Base-by-base conservation (phyloP, 2,797 vertebrate species). In the Brotula barbata region DNA sequence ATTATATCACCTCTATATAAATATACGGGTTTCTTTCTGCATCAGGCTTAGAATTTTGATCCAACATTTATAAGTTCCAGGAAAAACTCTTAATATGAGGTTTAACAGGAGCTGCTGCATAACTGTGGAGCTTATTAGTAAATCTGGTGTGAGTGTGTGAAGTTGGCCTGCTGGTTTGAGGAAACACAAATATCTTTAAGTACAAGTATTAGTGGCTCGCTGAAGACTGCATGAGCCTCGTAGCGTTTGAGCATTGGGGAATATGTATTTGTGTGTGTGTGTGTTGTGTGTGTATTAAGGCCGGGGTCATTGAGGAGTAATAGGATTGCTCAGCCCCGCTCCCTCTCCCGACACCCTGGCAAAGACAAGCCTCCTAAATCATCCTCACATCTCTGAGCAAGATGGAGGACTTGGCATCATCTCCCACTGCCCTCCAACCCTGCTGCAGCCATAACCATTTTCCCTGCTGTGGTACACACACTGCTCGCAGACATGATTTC, bases 311-410 rank as follows among this genome's bases (percentile, higher is more conserved):
- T 49, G 75, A 73, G 77, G 82, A 85, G 84, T 88, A 87, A 88
- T 85, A 78, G 87, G 82, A 86, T 81, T 81, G 80, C 84, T 82
- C 66, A 52, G 76, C 78, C 78, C 71, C 36, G 34, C 80, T 85
- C 73, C 64, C 80, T 82, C 84, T 83, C 84, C 57, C 43, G 65
- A 80, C 75, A 78, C 57, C 68, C 64, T 22, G 25, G 64, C 58
- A 68, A 44, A 81, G 87, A 88, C 84, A 85, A 78, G 75, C 52
- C 81, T 74, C 80, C 63, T 88, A 83, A 84, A 88, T 88, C 87
- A 88, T 84, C 74, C 77, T 83, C 83, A 78, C 73, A 69, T 81
- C 78, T 81, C 78, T 81, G 81, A 86, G 62, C 82, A 81, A 83
- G 84, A 85, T 83, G 81, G 81, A 86, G 81, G 78, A 81, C 82